Base-by-base conservation (phyloP, 2,797 vertebrate species). In the Setipinna tenuifilis region DNA sequence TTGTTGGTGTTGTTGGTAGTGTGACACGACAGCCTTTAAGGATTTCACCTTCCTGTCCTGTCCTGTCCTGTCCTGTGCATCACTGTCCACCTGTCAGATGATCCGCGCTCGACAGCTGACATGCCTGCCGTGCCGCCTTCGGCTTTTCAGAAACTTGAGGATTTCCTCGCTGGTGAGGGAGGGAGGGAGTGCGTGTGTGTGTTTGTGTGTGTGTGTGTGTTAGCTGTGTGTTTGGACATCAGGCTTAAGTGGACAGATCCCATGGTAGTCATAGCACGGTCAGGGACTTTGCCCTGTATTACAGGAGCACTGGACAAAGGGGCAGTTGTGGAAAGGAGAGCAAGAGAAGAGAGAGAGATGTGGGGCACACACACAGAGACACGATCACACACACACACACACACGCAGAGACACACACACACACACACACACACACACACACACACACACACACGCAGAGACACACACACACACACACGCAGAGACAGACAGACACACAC, bases 161-260 rank as follows among this genome's bases (percentile, higher is more conserved):
- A 78, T 78, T 41, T 78, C 71, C 31, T 9, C 35, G 50, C 41
- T 1, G 31, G 35, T 78, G 71, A 41, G 65, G 7, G 2, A 10
- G 50, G 7, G 2, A 10, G 50, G 7, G 50, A 10, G 50, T 54
- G 50, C 0, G 50, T 54, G 50, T 3, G 50, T 54, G 46, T 48
- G 46, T 48, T 3, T 0, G 28, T 48, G 28, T 75, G 6, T 41
- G 71, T 35, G 19, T 9, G 50, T 21, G 71, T 21, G 71, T 78
- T 68, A 17, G 12, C 25, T 16, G 14, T 68, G 65, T 41, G 5
- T 41, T 41, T 41, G 35, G 5, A 17, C 28, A 68, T 68, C 31
- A 78, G 31, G 71, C 31, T 78, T 78, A 78, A 78, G 16, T 78
- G 71, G 16, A 19, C 71, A 78, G 71, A 78, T 78, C 71, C 19